A percentile compares a stretch with the other conserved stretches of the same genome.
These are phyloP conservation scores for Pachyseris speciosa DNA, from an alignment of 64 coral and sea anemone species.

Conservation along the genomic window DNA sequence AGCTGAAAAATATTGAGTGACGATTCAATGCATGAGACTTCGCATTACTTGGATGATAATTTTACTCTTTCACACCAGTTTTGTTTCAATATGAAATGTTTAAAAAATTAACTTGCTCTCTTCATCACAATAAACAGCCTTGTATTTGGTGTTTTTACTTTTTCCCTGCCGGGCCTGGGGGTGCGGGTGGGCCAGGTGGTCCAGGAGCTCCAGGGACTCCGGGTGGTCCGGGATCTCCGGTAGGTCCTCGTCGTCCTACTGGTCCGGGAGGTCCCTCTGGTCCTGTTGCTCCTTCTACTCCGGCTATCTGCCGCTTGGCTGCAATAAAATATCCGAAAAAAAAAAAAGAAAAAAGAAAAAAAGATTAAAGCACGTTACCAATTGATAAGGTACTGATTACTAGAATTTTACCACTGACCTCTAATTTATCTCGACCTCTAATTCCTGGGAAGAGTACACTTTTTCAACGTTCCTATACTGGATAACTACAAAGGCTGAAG, in stretches of 20 bases:
- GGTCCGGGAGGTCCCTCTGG: slow-evolving; percentile 22
- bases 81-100: not conserved
- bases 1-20: too few relatives aligned
- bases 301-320: slow-evolving; percentile 6
- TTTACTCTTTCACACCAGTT: not conserved
- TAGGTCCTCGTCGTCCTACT: slow-evolving; percentile 7
- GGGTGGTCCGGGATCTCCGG: slow-evolving; percentile 22
- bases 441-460: too few relatives aligned
- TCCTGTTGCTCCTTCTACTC: slow-evolving; percentile 45
- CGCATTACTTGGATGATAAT: too few relatives aligned
- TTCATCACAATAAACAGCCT: not conserved
- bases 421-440: too few relatives aligned
- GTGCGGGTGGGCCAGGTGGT: slow-evolving; percentile 30
- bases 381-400: too few relatives aligned
- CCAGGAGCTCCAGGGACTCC: slow-evolving; percentile 31
- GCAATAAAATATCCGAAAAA: not conserved
- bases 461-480: too few relatives aligned
- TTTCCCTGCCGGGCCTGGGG: slow-evolving; percentile 27
- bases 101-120: not conserved
- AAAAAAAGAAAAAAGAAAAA: too few relatives aligned
- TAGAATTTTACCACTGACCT: too few relatives aligned
- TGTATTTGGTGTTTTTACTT: not conserved
- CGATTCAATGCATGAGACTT: too few relatives aligned
- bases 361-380: too few relatives aligned
- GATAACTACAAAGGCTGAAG: too few relatives aligned